These are phyloP conservation scores for Neodiprion lecontei DNA, from an alignment of 1,140 invertebrate species.

Conservation along the genomic window DNA sequence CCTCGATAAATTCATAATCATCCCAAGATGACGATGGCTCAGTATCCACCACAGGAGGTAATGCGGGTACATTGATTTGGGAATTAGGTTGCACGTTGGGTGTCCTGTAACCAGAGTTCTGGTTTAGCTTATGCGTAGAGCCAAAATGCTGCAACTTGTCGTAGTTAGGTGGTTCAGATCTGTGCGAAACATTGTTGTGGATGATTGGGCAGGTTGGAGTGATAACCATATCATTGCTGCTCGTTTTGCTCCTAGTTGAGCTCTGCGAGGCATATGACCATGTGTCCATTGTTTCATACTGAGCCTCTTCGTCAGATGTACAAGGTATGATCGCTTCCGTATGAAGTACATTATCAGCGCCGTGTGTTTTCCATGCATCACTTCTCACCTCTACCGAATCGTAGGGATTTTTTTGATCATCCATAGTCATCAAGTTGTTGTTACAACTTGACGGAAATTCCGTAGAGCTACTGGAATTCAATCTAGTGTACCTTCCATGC, in stretches of 20 bases:
- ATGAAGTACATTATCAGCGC: conserved; percentile 74
- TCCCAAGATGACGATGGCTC: conserved; percentile 60
- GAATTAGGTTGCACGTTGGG: conserved; percentile 33
- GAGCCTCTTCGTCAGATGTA: conserved; percentile 36
- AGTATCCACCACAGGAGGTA: conserved; percentile 45
- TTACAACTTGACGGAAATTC: conserved; percentile 51
- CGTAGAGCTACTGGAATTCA: conserved; percentile 40
- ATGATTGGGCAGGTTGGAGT: conserved; percentile 42
- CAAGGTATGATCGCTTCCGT: conserved; percentile 57
- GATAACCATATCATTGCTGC: conserved; percentile 26
- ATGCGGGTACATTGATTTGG: conserved; percentile 55
- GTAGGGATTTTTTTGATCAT: conserved; percentile 63
- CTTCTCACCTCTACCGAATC: conserved; percentile 73
- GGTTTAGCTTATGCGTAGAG: conserved; percentile 71
- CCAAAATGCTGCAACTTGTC: conserved; percentile 83
- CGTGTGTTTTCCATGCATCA: conserved; percentile 80
- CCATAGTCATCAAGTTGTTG: conserved; percentile 17
- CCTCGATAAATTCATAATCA: conserved; percentile 73
- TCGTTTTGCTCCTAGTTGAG: conserved; percentile 37
- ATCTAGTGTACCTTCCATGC: conserved; percentile 41
- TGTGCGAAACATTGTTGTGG: conserved; percentile 39
- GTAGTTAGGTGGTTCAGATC: conserved; percentile 64
- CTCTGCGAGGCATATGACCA: conserved; percentile 34
- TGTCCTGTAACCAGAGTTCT: conserved; percentile 72
- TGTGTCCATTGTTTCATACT: conserved; percentile 49